Base-by-base conservation (phyloP, 2,888 invertebrate genomes). In the Hemithea aestivaria region DNA sequence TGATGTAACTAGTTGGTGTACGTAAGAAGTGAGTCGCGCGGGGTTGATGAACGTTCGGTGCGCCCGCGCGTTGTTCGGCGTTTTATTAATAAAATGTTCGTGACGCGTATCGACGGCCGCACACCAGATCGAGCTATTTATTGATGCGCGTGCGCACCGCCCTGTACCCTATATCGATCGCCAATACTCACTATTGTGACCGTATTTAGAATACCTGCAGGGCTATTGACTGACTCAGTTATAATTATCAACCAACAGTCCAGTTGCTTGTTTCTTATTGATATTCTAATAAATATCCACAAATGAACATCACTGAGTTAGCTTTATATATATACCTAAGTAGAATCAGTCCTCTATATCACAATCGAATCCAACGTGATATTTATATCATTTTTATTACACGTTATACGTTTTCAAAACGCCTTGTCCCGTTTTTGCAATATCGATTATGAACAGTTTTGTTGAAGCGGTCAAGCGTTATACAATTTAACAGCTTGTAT, bases 31-130 rank as follows among this genome's bases (percentile, higher is more conserved):
- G 56, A 53, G 58, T 56, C 62, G 62, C 72, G 62, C 73, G 79
- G 74, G 81, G 81, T 79, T 84, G 83, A 77, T 84, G 82, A 80
- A 81, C 82, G 76, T 57, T 66, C 62, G 60, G 56, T 57, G 62
- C 66, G 72, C 57, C 67, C 53, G 72, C 68, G 64, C 65, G 64
- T 62, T 62, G 72, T 76, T 76, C 71, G 67, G 68, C 50, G 77
- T 78, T 84, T 78, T 85, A 84, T 84, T 84, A 83, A 84, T 84
- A 84, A 83, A 81, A 76, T 75, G 63, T 65, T 67, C 64, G 75
- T 82, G 81, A 82, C 81, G 81, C 73, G 75, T 77, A 79, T 80
- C 77, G 82, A 77, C 69, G 71, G 63, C 62, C 70, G 72, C 68
- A 66, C 68, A 66, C 61, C 62, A 64, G 67, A 75, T 74, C 73